Conservation (phyloP, 2,888 invertebrate genomes). For the Micoletzkya japonica region DNA sequence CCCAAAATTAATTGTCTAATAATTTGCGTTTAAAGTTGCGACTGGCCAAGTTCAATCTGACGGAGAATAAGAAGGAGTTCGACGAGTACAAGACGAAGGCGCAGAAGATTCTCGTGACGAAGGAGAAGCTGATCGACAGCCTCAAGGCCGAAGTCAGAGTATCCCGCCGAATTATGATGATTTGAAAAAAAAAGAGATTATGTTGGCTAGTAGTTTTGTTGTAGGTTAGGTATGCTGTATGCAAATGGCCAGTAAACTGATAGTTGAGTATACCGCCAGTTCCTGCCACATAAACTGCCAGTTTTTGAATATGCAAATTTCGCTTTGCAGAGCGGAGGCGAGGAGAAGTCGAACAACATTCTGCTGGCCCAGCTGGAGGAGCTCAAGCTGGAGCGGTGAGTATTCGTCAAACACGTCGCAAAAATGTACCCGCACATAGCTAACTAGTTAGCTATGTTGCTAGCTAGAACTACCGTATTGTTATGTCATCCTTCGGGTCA, state of each 20-base stretch:
- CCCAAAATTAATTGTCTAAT: neutral
- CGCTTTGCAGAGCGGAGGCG: constrained; percentile 7
- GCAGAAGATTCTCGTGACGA: constrained; percentile 75
- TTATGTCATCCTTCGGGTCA: no score
- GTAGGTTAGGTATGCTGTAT: no score
- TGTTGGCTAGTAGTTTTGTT: constrained; percentile 5
- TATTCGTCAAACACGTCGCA: no score
- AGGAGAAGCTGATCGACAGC: constrained; percentile 76
- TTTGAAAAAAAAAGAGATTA: neutral
- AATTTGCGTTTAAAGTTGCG: constrained; percentile 63
- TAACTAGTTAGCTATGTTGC: no score
- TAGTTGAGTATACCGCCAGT: no score
- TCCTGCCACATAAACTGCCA: no score
- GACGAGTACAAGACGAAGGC: constrained; percentile 80
- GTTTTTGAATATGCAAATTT: no score
- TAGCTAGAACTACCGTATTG: no score
- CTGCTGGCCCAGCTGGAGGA: constrained; percentile 70
- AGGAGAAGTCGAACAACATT: constrained; percentile 19
- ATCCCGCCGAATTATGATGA: no score
- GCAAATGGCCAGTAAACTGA: no score
- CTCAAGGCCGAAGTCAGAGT: constrained; percentile 63
- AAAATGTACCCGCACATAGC: no score
- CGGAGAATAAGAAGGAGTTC: constrained; percentile 71
- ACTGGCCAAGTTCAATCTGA: constrained; percentile 64
- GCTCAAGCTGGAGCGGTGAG: constrained; percentile 66